Percentiles rank a stretch among this genome's conserved stretches.
Conservation (phyloP, 2,888 invertebrate genomes). For the Blera fallax region DNA sequence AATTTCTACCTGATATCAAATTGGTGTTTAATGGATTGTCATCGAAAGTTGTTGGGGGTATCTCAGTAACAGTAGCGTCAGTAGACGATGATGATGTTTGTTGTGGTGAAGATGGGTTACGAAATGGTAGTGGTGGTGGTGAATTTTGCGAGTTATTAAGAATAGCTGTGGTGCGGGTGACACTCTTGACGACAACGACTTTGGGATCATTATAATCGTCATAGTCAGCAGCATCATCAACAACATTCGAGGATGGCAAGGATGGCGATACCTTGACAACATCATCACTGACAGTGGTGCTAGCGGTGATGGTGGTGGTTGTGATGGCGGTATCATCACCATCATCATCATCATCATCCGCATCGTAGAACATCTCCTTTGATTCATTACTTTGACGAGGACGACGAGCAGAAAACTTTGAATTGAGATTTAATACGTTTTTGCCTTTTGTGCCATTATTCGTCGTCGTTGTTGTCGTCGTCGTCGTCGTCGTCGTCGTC, state of each 20-base stretch:
- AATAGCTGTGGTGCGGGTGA: constrained; percentile 35
- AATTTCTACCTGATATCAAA: constrained; percentile 77
- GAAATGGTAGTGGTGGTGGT: constrained; percentile 59
- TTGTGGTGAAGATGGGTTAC: constrained; percentile 54
- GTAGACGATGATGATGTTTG: constrained; percentile 52
- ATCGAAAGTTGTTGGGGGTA: constrained; percentile 56
- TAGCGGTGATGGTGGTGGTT: constrained; percentile 24
- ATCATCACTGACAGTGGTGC: constrained; percentile 48
- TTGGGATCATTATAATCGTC: constrained; percentile 68
- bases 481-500: constrained; percentile 15
- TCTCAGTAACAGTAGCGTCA: constrained; percentile 26
- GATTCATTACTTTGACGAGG: constrained; percentile 65
- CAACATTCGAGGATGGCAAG: constrained; percentile 20
- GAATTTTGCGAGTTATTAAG: constrained; percentile 61
- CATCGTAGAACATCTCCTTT: constrained; percentile 67
- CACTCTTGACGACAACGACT: constrained; percentile 68
- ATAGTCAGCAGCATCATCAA: constrained; percentile 59
- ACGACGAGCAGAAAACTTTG: constrained; percentile 64
- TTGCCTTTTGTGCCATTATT: constrained; percentile 76
- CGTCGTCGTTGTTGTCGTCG: too few relatives aligned
- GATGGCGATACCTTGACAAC: constrained; percentile 68
- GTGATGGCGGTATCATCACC: constrained; percentile 45
- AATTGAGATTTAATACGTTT: constrained; percentile 77
- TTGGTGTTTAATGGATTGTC: constrained; percentile 80
- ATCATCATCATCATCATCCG: constrained; percentile 74